Evolutionary conservation across 2,888 invertebrate species (phyloP), one percentile per base, ranked within the genome.

Genomic region (Anoplius nigerrimus): DNA sequence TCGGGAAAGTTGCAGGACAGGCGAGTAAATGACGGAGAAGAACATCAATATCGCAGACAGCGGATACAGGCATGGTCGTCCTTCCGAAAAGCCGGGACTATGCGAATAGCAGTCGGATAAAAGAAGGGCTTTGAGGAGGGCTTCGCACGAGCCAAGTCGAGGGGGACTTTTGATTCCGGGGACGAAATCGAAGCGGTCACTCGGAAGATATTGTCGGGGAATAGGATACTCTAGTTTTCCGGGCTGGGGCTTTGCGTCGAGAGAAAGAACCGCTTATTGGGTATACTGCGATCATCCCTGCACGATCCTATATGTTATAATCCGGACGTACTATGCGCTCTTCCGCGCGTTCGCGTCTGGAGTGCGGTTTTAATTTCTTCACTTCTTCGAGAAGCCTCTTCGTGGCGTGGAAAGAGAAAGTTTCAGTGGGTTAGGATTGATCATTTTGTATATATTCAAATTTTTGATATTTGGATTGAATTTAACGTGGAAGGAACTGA

Each of bases 51-150:
- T 24, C 24, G 24, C 3, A 2, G 3, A 6, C 24, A 4, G 6
- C 24, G 16, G 11, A 11, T 22, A 15, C 20, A 43, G 34, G 27
- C 43, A 5, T 20, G 13, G 8, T 13, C 20, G 27, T 52, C n/a
- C 45, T 22, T 54, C 58, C 69, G 6, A 46, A 56, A 24, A 43
- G 62, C 74, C 65, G 72, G 68, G 66, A 63, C 66, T 52, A 56
- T 57, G 64, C 69, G 71, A 82, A 78, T 69, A 64, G 52, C 68
- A 75, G 73, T 78, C 60, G 57, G 74, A 78, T 81, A 78, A 78
- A 81, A 74, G 69, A 72, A 62, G 53, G 62, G 48, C 56, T 62
- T 63, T 48, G 69, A 63, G 57, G 61, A 55, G 64, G 66, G 58
- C 69, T 75, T 69, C 55, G 65, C 57, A 20, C 45, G 56, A 62